Evolutionary conservation across 2,113 vertebrate genomes (phyloP).

Genomic region (Phylloscopus trochiloides): DNA sequence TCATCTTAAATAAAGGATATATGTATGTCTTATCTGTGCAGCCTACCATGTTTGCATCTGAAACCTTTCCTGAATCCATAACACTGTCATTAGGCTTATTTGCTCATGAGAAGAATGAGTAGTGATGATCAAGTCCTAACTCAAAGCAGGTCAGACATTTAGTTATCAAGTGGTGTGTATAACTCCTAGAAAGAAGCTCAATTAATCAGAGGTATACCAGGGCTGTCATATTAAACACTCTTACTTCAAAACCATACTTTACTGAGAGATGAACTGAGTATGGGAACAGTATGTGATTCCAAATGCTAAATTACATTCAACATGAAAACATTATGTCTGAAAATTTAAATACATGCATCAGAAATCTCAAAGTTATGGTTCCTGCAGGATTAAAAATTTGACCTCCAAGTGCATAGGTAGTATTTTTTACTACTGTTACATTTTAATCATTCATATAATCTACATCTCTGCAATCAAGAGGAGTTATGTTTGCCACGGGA

Average conservation of each 20-base stretch:
- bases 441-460: constrained; percentile 30
- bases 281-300: background rate
- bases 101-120: background rate
- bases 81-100: constrained; percentile 54
- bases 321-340: constrained; percentile 12
- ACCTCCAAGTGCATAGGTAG: background rate
- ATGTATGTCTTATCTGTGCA: constrained; percentile 44
- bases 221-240: background rate
- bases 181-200: background rate
- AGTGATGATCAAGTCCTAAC: constrained; percentile 9
- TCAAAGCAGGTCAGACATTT: constrained; percentile 5
- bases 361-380: constrained; percentile 12
- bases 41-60: constrained; percentile 42
- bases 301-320: constrained; percentile 27
- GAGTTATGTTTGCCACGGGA: constrained; percentile 2
- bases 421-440: constrained; percentile 2
- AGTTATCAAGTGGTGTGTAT: background rate
- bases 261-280: background rate
- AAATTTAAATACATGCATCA: constrained; percentile 12
- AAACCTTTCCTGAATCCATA: constrained; percentile 62
- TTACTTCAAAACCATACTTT: constrained; percentile 16
- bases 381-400: constrained; percentile 28
- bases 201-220: constrained; percentile 10
- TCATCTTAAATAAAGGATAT: constrained; percentile 77
- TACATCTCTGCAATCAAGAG: background rate